phyloP scores from a whole-genome alignment of 2,113 vertebrate species.

The Cygnus buccinator region DNA sequence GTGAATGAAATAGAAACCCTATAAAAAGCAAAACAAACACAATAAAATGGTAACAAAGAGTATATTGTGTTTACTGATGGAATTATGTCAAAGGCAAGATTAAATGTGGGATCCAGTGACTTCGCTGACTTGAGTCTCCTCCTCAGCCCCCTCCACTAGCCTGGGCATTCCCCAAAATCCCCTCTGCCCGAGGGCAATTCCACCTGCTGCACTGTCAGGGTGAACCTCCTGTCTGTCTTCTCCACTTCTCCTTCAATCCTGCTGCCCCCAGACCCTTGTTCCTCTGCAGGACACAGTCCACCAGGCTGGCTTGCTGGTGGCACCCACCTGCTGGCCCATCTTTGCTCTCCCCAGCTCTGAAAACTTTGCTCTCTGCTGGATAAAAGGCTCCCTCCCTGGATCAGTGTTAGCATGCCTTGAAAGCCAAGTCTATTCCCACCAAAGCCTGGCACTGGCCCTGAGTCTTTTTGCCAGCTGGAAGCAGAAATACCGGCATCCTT shows the following conservation, averaged over 20 bases:
- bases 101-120: background rate
- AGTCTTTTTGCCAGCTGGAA: conserved; percentile 59
- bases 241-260: background rate
- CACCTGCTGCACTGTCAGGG: fast-evolving
- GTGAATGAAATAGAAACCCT: conserved; percentile 14
- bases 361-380: background rate
- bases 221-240: background rate
- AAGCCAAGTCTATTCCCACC: conserved; percentile 51
- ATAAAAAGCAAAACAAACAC: background rate
- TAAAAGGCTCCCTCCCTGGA: background rate
- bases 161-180: background rate
- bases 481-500: conserved; percentile 45
- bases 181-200: background rate
- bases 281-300: background rate
- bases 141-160: background rate
- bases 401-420: background rate
- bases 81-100: background rate
- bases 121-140: background rate
- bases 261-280: fast-evolving
- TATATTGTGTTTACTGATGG: background rate
- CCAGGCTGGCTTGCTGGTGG: fast-evolving
- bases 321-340: background rate
- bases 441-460: background rate
- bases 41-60: conserved; percentile 24
- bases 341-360: background rate